phyloP scores from a whole-genome alignment of 1,140 invertebrate species.

The Bactericera cockerelli region DNA sequence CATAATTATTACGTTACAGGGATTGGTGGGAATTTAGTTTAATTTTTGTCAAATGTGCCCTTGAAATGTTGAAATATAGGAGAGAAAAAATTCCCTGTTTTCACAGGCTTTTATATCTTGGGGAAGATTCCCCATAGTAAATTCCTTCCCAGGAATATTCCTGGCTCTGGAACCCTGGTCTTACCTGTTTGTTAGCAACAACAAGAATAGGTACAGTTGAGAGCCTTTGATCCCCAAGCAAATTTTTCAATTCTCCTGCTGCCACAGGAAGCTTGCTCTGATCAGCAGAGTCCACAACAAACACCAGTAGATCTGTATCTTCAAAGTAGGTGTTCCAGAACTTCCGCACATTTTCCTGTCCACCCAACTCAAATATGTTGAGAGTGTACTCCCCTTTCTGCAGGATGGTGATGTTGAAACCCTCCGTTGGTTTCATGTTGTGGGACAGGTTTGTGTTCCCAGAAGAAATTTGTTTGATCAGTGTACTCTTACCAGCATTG shows the following conservation, averaged over 20 bases:
- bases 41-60: too few species aligned
- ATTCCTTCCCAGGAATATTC: too few species aligned
- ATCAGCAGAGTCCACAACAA: slow-evolving; percentile 33
- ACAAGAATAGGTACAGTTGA: slow-evolving; percentile 30
- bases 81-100: too few species aligned
- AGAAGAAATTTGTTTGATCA: slow-evolving; percentile 29
- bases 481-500: slow-evolving; percentile 30
- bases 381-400: slow-evolving; percentile 26
- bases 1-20: too few species aligned
- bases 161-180: too few species aligned
- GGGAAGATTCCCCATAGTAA: too few species aligned
- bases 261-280: slow-evolving; percentile 26
- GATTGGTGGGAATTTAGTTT: too few species aligned
- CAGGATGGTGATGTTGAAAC: slow-evolving; percentile 29
- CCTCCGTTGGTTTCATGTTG: slow-evolving; percentile 26
- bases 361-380: slow-evolving; percentile 31
- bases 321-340: slow-evolving; percentile 34
- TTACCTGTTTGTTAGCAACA: slow-evolving; percentile 33
- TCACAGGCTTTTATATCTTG: too few species aligned
- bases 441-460: slow-evolving; percentile 20
- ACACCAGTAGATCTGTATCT: slow-evolving; percentile 34
- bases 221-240: slow-evolving; percentile 30
- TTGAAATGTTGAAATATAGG: too few species aligned
- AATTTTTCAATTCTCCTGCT: slow-evolving; percentile 28
- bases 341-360: slow-evolving; percentile 27